Conservation (phyloP, 2,797 vertebrate genomes). For the Oophaga sylvatica region DNA sequence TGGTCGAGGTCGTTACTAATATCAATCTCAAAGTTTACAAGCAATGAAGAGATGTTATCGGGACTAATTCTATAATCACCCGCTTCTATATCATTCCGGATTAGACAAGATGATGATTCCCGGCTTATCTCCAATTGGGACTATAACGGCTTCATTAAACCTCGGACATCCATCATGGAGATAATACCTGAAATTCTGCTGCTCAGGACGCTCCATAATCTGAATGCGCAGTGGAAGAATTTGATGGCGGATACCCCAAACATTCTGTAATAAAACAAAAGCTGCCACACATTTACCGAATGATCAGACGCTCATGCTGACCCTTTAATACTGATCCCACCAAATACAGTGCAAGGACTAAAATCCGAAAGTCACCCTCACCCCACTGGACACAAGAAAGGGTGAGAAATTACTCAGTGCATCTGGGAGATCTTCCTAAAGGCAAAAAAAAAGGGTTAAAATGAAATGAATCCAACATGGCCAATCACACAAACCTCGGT, state of each 20-base stretch:
- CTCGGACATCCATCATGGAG: slow-evolving; percentile 57
- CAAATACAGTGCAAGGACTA: neutral
- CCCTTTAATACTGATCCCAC: neutral
- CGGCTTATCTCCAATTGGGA: slow-evolving; percentile 51
- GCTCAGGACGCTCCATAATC: neutral
- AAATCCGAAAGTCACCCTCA: too few species aligned
- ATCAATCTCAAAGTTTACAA: slow-evolving; percentile 51
- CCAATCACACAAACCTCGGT: too few species aligned
- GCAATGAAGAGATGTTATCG: slow-evolving; percentile 36
- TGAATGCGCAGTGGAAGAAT: neutral
- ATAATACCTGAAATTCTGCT: slow-evolving; percentile 43
- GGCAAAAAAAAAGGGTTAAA: too few species aligned
- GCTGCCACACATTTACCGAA: neutral
- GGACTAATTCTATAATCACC: slow-evolving; percentile 13
- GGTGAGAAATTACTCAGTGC: too few species aligned
- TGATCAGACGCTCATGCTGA: neutral
- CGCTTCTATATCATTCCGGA: slow-evolving; percentile 49
- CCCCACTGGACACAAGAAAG: too few species aligned
- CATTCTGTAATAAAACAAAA: neutral
- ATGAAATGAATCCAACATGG: too few species aligned
- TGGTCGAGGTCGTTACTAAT: neutral
- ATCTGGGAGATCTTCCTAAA: too few species aligned
- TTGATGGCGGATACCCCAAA: neutral
- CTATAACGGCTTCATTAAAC: slow-evolving; percentile 62
- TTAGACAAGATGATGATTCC: slow-evolving; percentile 50